Evolutionary conservation across 1,140 invertebrate genomes (phyloP).

Genomic region (Drosophila teissieri): DNA sequence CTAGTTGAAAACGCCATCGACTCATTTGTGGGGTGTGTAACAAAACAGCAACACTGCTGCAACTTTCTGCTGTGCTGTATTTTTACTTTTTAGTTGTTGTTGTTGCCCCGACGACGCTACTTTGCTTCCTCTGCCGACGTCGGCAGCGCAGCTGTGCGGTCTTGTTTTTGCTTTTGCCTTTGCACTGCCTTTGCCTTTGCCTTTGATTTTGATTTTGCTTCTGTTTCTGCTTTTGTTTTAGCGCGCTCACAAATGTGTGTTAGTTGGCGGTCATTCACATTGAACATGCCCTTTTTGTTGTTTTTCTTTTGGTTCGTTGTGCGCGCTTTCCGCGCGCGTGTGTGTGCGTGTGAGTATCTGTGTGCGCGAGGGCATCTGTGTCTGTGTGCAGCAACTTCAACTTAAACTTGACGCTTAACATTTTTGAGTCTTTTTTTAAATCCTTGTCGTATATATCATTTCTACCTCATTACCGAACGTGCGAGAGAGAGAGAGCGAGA

Average conservation of each 20-base stretch:
- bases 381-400: conserved; percentile 41
- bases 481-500: neutral
- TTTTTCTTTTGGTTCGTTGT: conserved; percentile 14
- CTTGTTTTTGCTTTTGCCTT: neutral
- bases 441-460: neutral
- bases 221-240: conserved; percentile 74
- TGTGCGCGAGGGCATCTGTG: conserved; percentile 21
- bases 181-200: conserved; percentile 30
- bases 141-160: conserved; percentile 33
- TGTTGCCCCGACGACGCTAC: conserved; percentile 39
- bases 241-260: conserved; percentile 84
- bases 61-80: conserved; percentile 68
- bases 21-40: conserved; percentile 56
- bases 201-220: conserved; percentile 40
- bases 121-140: conserved; percentile 61
- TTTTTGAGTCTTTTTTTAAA: conserved; percentile 26
- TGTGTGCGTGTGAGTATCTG: conserved; percentile 25
- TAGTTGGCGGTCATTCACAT: conserved; percentile 84
- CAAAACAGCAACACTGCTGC: conserved; percentile 32
- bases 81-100: conserved; percentile 68
- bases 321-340: conserved; percentile 9
- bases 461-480: neutral
- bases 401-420: conserved; percentile 51
- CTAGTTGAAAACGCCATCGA: conserved; percentile 23
- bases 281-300: conserved; percentile 78